Base-by-base conservation (phyloP, 1,140 invertebrate species). In the Zaprionus ghesquierei region DNA sequence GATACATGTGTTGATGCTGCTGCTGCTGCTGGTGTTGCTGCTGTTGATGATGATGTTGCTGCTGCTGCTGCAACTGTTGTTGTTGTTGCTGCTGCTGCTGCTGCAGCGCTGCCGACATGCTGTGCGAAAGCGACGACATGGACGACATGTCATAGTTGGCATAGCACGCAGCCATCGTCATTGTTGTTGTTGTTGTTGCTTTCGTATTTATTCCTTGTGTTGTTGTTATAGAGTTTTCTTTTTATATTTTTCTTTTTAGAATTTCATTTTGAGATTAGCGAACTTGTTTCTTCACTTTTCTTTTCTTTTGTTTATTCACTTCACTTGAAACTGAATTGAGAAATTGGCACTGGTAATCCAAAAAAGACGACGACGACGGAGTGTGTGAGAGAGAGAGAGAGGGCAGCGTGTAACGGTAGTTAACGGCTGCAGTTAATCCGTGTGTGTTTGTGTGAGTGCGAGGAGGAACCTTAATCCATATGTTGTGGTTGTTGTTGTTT, bases 131-230 rank as follows among this genome's bases (percentile, higher is more conserved):
- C 38, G 84, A 84, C 53, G 82, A 87, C 87, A 92, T 91, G 73
- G 84, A 80, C 54, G 82, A 82, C 87, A 92, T 91, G 76, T 92
- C 91, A 76, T 92, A 92, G 61, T 90, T 92, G 58, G 91, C 89
- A 75, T 91, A 92, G 56, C 91, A 92, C 49, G 91, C 91, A 46
- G 91, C 90, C 91, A 92, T 92, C 71, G 91, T 92, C 91, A 92
- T 92, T 69, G 76, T 78, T 66, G 65, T 51, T 59, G 59, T 29
- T 74, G 44, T 56, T 70, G 18, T 10, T 46, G 35, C 10, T 46
- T n/a, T 92, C 71, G 91, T 92, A 90, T 2, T 12, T 46, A 9
- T 20, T 73, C 38, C 54, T 69, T 33, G 9, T 63, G 64, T 44
- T 72, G 50, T 50, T 79, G 68, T 41, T 75, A 22, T 65, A 46